phyloP scores from a whole-genome alignment of 2,888 invertebrate species.

The Orgyia antiqua region DNA sequence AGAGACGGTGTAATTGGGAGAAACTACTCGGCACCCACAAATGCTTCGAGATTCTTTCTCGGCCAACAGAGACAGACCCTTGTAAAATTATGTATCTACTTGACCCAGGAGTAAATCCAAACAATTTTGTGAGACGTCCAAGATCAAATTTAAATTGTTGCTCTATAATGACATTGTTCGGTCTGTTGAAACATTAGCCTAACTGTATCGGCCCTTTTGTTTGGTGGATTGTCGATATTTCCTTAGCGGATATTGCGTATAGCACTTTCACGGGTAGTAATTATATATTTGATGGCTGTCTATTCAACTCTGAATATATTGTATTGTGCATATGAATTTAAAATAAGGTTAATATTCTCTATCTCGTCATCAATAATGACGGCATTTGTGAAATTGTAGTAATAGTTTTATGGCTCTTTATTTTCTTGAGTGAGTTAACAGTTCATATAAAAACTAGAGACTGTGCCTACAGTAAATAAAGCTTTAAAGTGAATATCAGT shows the following conservation, averaged over 20 bases:
- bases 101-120: slow-evolving; percentile 17
- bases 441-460: no score
- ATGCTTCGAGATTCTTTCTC: slow-evolving; percentile 59
- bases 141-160: slow-evolving; percentile 43
- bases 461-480: no score
- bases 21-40: slow-evolving; percentile 70
- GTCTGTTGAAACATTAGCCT: slow-evolving; percentile 50
- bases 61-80: slow-evolving; percentile 48
- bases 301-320: slow-evolving; percentile 19
- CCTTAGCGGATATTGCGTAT: slow-evolving; percentile 37
- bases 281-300: slow-evolving; percentile 33
- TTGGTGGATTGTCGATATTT: slow-evolving; percentile 53
- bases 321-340: slow-evolving; percentile 17
- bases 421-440: no score
- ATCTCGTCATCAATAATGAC: slow-evolving; percentile 25
- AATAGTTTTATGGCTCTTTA: slow-evolving; percentile 5
- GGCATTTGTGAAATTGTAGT: slow-evolving; percentile 17
- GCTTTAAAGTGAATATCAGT: no score
- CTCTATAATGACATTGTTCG: slow-evolving; percentile 56
- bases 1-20: slow-evolving; percentile 75
- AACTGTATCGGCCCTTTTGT: slow-evolving; percentile 69
- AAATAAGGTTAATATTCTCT: slow-evolving; percentile 15
- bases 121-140: slow-evolving; percentile 30
- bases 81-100: slow-evolving; percentile 35
- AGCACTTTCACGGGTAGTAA: slow-evolving; percentile 45